Evolutionary conservation across 1,140 invertebrate species (phyloP).

Genomic region (Aleiodes sp.): DNA sequence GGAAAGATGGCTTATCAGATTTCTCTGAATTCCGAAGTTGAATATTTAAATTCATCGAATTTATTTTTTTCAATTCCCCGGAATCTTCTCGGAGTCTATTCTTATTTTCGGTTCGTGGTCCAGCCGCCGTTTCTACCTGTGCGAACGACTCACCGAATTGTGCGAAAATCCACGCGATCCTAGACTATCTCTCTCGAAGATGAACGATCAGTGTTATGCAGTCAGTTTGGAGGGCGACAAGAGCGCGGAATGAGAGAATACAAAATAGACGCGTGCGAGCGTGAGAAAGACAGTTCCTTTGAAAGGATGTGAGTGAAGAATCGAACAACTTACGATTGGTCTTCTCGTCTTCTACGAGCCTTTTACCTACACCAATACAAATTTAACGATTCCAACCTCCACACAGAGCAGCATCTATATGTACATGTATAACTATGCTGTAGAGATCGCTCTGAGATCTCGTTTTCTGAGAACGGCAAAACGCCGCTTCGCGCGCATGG

Average conservation of each 20-base stretch:
- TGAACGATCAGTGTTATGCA: background rate
- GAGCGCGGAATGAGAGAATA: no score
- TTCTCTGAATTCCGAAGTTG: no score
- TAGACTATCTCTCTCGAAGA: slow-evolving; percentile 16
- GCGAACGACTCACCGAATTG: slow-evolving; percentile 7
- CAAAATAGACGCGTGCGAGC: slow-evolving; percentile 12
- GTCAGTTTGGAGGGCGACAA: slow-evolving; percentile 5
- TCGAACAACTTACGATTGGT: slow-evolving; percentile 9
- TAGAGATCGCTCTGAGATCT: slow-evolving; percentile 45
- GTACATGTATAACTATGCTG: background rate
- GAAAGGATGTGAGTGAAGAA: background rate
- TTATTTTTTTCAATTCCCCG: no score
- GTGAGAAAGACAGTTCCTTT: slow-evolving; percentile 7
- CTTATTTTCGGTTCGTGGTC: no score
- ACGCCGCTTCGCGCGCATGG: slow-evolving; percentile 37
- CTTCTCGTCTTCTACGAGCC: background rate
- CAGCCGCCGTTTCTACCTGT: background rate
- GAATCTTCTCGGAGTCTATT: no score
- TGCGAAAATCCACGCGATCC: slow-evolving; percentile 9
- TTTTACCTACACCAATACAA: background rate
- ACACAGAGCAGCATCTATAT: slow-evolving; percentile 18
- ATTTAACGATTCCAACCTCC: background rate
- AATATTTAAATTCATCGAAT: no score
- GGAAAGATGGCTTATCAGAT: no score
- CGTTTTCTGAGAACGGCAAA: slow-evolving; percentile 51